Evolutionary conservation across 2,888 invertebrate genomes (phyloP).

Genomic region (Pandemis cinnamomeana): DNA sequence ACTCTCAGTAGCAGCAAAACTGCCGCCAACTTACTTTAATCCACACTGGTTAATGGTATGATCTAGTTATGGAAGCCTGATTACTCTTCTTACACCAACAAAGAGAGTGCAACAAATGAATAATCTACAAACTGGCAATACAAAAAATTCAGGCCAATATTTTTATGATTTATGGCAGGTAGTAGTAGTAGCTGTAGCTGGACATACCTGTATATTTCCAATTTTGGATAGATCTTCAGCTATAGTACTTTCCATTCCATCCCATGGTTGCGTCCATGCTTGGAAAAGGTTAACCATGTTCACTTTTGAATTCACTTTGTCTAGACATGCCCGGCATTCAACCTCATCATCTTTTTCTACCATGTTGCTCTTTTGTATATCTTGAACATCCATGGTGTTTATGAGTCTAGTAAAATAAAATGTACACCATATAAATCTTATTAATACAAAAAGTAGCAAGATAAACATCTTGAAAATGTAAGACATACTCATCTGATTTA

Average conservation of each 20-base stretch:
- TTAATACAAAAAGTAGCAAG: not conserved
- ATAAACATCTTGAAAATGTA: not conserved
- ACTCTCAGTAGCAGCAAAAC: not conserved
- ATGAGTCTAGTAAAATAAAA: constrained; percentile 3
- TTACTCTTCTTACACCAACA: too few relatives aligned
- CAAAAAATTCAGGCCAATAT: too few relatives aligned
- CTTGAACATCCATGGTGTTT: constrained; percentile 39
- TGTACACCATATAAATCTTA: not conserved
- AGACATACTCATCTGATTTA: constrained; percentile 19
- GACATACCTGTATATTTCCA: constrained; percentile 65
- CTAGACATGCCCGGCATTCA: constrained; percentile 71
- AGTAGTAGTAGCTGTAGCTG: not conserved
- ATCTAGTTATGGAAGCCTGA: too few relatives aligned
- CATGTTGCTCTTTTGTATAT: constrained; percentile 33
- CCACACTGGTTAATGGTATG: too few relatives aligned
- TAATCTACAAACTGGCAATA: too few relatives aligned
- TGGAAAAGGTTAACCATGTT: constrained; percentile 60
- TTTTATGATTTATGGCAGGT: too few relatives aligned
- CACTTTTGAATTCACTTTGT: constrained; percentile 50
- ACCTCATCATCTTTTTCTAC: constrained; percentile 39
- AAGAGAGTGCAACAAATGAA: too few relatives aligned
- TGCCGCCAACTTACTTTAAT: not conserved
- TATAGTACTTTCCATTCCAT: constrained; percentile 62
- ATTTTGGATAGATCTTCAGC: constrained; percentile 68
- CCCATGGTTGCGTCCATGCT: constrained; percentile 64